Evolutionary conservation across 2,113 vertebrate genomes (phyloP).

Genomic region (Herpailurus yagouaroundi): DNA sequence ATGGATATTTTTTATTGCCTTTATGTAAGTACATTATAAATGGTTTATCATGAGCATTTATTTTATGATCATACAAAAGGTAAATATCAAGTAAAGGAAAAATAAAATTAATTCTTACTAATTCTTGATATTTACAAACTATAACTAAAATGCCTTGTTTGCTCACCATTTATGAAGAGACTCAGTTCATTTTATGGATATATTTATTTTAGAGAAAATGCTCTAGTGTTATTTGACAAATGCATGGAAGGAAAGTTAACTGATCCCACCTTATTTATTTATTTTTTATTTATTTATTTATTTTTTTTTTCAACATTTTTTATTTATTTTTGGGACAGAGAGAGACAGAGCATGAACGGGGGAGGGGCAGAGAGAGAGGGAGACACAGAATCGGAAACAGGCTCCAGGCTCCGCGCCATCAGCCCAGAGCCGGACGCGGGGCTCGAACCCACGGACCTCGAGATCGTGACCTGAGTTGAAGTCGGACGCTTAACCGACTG

Average conservation of each 20-base stretch:
- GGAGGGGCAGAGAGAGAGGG: no score
- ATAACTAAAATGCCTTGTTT: neutral
- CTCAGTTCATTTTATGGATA: neutral
- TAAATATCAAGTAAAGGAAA: neutral
- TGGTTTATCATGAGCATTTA: neutral
- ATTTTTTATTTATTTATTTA: no score
- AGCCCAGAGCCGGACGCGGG: no score
- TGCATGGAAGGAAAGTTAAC: neutral
- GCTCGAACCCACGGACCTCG: no score
- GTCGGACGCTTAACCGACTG: no score
- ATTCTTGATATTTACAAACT: neutral
- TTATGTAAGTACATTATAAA: neutral
- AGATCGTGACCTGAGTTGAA: no score
- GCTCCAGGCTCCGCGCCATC: no score
- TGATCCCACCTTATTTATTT: neutral
- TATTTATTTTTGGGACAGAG: no score
- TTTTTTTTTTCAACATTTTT: no score
- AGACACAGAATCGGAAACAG: no score
- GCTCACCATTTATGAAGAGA: neutral
- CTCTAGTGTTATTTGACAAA: constrained; percentile 1
- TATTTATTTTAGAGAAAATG: constrained; percentile 24
- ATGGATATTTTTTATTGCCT: neutral
- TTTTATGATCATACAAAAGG: neutral
- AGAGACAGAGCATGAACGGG: no score
- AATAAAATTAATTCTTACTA: neutral